A percentile compares a stretch with the other conserved stretches of the same genome.
Conservation (phyloP, 2,113 vertebrate genomes). For the Hippopotamus amphibius region DNA sequence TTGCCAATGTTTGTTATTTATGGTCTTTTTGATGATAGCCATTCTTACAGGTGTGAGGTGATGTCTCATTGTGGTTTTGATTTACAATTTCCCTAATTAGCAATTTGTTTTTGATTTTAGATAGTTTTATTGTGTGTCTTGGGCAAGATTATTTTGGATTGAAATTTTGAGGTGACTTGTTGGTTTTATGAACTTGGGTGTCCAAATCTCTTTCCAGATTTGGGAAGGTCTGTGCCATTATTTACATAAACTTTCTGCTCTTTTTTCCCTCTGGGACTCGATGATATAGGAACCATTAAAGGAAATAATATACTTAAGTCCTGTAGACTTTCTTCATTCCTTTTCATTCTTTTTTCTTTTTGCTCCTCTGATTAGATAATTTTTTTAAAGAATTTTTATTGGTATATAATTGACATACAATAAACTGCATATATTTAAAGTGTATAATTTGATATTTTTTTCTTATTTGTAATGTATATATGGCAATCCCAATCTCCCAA, state of each 20-base stretch:
- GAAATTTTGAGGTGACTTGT: not conserved
- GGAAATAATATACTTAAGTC: not conserved
- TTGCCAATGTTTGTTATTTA: no score
- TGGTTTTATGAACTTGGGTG: not conserved
- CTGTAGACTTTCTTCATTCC: not conserved
- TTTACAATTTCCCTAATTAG: no score
- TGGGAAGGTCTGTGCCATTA: not conserved
- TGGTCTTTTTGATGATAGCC: no score
- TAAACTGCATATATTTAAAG: no score
- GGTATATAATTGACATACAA: no score
- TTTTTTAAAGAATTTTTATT: not conserved
- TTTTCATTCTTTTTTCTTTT: not conserved
- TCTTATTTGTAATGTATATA: no score
- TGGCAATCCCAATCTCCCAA: no score
- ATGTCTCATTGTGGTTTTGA: no score
- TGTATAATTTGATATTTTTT: no score
- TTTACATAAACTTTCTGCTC: not conserved
- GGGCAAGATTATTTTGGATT: not conserved
- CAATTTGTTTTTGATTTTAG: no score
- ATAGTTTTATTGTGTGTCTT: not conserved
- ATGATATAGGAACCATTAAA: no score
- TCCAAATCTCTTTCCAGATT: not conserved
- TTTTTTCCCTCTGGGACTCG: not conserved
- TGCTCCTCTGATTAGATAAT: not conserved
- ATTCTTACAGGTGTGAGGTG: no score